phyloP scores from a whole-genome alignment of 2,888 invertebrate species.

The Metellina segmentata region DNA sequence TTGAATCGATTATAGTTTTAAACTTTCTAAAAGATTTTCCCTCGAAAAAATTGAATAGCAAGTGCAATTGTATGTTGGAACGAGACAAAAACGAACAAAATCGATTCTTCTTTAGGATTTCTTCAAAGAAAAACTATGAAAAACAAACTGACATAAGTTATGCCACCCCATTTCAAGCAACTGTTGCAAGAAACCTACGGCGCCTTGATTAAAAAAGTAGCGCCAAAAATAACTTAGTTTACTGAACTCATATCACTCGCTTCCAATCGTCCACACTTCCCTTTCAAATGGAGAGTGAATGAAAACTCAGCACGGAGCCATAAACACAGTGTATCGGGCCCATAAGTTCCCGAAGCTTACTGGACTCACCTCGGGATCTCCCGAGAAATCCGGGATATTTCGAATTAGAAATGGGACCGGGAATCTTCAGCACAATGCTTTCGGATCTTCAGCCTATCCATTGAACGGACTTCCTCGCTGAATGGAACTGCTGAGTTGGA shows the following conservation, averaged over 20 bases:
- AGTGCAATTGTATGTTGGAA: too few relatives aligned
- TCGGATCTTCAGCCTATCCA: not conserved
- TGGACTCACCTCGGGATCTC: not conserved
- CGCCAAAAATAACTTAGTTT: not conserved
- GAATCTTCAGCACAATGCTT: constrained; percentile 22
- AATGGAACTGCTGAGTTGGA: constrained; percentile 56
- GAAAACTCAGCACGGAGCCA: not conserved
- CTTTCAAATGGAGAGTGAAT: not conserved
- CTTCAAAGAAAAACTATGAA: too few relatives aligned
- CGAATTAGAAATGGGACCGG: constrained; percentile 33
- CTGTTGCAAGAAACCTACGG: not conserved
- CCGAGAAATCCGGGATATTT: not conserved
- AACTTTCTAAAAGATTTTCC: too few relatives aligned
- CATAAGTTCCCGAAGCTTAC: not conserved
- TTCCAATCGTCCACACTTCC: not conserved
- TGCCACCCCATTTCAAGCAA: not conserved
- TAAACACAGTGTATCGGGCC: not conserved
- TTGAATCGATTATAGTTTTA: too few relatives aligned
- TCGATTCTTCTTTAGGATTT: too few relatives aligned
- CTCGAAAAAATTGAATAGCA: too few relatives aligned
- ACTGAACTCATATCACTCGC: not conserved
- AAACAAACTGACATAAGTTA: not conserved
- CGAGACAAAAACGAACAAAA: too few relatives aligned
- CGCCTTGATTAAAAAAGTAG: not conserved
- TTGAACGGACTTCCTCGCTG: not conserved